Evolutionary conservation across 2,113 vertebrate genomes (phyloP).

Genomic region (Thermophis baileyi): DNA sequence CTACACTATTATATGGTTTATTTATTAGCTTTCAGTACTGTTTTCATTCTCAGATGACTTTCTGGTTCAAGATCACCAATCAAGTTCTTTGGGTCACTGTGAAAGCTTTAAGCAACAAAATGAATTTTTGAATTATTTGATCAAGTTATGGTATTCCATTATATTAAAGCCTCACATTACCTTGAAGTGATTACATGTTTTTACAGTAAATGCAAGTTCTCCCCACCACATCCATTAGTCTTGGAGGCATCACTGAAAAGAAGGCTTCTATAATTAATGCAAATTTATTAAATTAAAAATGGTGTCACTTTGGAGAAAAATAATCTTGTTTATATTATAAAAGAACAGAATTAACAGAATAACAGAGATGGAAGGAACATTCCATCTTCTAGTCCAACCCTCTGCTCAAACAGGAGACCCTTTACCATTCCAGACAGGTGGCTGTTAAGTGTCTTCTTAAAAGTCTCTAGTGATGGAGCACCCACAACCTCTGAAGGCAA

Average conservation of each 20-base stretch:
- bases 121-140: constrained; percentile 63
- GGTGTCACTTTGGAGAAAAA: constrained; percentile 20
- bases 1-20: constrained; percentile 22
- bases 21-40: constrained; percentile 30
- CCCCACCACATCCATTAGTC: constrained; percentile 28
- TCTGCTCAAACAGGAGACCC: no score
- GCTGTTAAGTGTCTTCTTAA: no score
- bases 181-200: constrained; percentile 58
- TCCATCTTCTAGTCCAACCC: background rate
- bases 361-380: background rate
- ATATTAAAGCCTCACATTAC: constrained; percentile 51
- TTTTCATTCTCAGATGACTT: constrained; percentile 35
- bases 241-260: constrained; percentile 16
- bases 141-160: constrained; percentile 41
- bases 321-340: constrained; percentile 11
- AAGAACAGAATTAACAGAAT: constrained; percentile 38
- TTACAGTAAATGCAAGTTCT: constrained; percentile 32
- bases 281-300: constrained; percentile 32
- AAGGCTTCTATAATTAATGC: constrained; percentile 20
- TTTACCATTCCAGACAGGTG: no score
- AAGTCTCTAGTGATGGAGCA: no score
- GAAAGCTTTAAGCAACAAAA: constrained; percentile 60
- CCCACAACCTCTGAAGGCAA: no score
- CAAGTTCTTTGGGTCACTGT: constrained; percentile 37
- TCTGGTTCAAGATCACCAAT: constrained; percentile 37